Evolutionary conservation across 1,140 invertebrate genomes (phyloP), one percentile per base, ranked within the genome.

Genomic region (Pseudomyrmex dendroicus): DNA sequence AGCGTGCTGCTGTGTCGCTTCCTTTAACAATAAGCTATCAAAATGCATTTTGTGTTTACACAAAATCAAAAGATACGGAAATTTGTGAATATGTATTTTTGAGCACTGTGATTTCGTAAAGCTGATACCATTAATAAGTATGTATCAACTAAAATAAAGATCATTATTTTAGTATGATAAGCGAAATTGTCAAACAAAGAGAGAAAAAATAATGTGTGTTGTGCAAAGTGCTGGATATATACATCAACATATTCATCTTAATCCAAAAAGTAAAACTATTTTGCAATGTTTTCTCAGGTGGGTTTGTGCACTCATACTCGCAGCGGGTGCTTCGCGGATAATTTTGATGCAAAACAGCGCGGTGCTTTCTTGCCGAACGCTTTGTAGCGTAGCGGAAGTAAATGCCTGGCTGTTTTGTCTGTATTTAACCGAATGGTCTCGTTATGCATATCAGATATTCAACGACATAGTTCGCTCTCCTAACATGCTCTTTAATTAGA

Each of bases 11-110:
- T 12, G n/a, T n/a, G 20, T 9, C 48, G 35, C 25, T 73, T 86
- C 66, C 82, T 89, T 82, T 76, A 86, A 89, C 87, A 89, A 89
- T 89, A 72, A 82, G 59, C 76, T 68, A 89, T 89, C 84, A 89
- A 89, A 89, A 89, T 89, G 84, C 87, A 89, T 89, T 89, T 82
- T 62, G 63, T 82, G 74, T 15, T 20, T 46, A 35, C 10, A 22
- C 7, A 35, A 46, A 12, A 17, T 52, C 22, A 17, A 63, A 63
- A n/a, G 25, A 35, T 66, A n/a, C 22, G 73, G 73, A 35, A 84
- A 88, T 88, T 88, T 73, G 61, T 46, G 56, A 85, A 61, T 35
- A 68, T 54, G 25, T 17, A 64, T 48, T 20, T 48, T 50, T 52
- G 13, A 46, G 25, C 46, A 25, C n/a, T 12, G 22, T 48, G 15